A percentile compares a stretch with the other conserved stretches of the same genome.
These are phyloP conservation scores for Pseudopodoces humilis DNA, from an alignment of 2,113 vertebrate species.

Conservation along the genomic window DNA sequence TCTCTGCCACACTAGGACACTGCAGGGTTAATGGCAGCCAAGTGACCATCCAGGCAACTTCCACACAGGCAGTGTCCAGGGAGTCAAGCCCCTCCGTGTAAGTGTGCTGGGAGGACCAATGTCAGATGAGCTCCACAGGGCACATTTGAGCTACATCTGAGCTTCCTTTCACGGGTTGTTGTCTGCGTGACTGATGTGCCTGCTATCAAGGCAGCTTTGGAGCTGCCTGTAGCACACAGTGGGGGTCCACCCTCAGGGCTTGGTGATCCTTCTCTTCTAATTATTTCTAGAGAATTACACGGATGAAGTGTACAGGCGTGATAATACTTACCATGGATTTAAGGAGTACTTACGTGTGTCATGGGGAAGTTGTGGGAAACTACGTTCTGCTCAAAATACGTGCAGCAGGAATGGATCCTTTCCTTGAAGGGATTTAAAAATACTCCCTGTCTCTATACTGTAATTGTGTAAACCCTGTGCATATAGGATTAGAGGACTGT, in stretches of 20 bases:
- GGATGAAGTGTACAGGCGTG: not conserved
- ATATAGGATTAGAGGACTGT: not conserved
- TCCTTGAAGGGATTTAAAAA: not conserved
- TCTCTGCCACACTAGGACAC: accelerated
- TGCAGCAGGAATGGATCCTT: not conserved
- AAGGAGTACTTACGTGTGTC: not conserved
- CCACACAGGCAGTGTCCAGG: accelerated
- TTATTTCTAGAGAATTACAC: conserved; percentile 49
- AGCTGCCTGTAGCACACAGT: not conserved
- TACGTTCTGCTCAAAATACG: not conserved
- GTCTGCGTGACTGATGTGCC: not conserved
- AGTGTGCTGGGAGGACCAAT: not conserved
- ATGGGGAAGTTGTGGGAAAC: not conserved
- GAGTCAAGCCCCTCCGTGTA: not conserved
- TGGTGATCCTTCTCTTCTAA: conserved; percentile 44
- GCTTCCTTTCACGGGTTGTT: not conserved
- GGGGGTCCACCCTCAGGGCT: not conserved
- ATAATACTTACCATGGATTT: not conserved
- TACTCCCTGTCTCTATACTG: not conserved
- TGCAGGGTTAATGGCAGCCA: not conserved
- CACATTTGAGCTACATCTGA: not conserved
- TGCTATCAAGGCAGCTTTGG: conserved; percentile 7
- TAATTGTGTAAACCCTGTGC: not conserved
- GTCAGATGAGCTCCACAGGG: not conserved
- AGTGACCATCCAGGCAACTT: not conserved